Base-by-base conservation (phyloP, 2,113 vertebrate species). In the Eublepharis macularius region DNA sequence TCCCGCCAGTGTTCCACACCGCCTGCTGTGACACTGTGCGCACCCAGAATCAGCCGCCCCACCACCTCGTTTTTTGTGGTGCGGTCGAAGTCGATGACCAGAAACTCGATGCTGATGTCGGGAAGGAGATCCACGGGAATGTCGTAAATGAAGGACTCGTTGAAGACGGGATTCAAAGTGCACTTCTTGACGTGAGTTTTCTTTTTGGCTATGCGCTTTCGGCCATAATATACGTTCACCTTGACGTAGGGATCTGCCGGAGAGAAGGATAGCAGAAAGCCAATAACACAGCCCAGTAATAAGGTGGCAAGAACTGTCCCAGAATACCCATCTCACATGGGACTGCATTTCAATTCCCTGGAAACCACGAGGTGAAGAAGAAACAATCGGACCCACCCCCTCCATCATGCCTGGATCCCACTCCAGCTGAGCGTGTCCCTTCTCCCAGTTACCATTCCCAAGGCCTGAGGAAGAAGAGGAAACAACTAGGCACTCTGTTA, bases 171-270 rank as follows among this genome's bases (percentile, higher is more conserved):
- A 87, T 99, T 99, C 94, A 98, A 95, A 45, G 98, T 99, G 97
- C 98, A 97, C 94, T 99, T 99, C 96, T 99, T 99, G 89, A 99
- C 98, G 4, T 99, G 98, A 0, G 98, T 99, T 89, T 99, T 99
- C 97, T 99, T 99, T 94, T 99, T 99, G 51, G 98, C 98, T 0
- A 99, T 98, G 92, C 98, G 98, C 86, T 98, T 98, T 47, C 98
- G 96, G 6, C 98, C 98, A 0, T 98, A 99, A 93, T 98, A 99
- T n/a, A 99, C 97, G 14, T 99, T 99, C 88, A 99, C 97, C 95
- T 99, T 99, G 81, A 99, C 98, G 1, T 99, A 99, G 0, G 98
- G 98, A 89, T 99, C 98, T 98, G 96, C 41, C 0, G 36, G 69
- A 63, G 75, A 32, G 76, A 36, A 85, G 57, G 29, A 17, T 45